Evolutionary conservation across 1,140 invertebrate species (phyloP).

Genomic region (Pseudobourletiella spinata): DNA sequence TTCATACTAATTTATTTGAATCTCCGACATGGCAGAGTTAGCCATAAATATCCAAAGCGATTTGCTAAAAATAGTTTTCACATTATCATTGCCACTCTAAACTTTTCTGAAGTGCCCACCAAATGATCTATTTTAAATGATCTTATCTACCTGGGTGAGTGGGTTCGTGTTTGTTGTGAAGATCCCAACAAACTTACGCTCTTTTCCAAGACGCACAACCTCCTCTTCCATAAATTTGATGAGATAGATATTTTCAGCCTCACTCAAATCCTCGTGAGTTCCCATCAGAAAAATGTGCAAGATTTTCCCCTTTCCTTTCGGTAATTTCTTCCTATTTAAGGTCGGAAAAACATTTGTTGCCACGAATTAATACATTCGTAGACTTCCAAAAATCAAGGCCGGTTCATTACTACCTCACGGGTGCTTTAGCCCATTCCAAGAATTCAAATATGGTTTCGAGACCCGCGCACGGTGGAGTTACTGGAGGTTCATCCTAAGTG

Average conservation of each 20-base stretch:
- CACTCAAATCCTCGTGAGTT: constrained; percentile 51
- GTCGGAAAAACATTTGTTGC: too few species aligned
- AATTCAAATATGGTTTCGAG: constrained; percentile 66
- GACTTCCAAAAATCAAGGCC: too few species aligned
- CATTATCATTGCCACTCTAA: too few species aligned
- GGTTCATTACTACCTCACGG: too few species aligned
- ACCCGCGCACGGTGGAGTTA: constrained; percentile 43
- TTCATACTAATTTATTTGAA: constrained; percentile 68
- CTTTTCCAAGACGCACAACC: constrained; percentile 54
- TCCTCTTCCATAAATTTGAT: constrained; percentile 69
- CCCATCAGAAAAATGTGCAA: constrained; percentile 80
- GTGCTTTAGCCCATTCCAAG: constrained; percentile 61
- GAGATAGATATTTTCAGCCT: constrained; percentile 63
- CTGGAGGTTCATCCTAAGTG: constrained; percentile 61
- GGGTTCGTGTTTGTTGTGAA: constrained; percentile 79
- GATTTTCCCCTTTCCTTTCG: constrained; percentile 57
- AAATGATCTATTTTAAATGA: too few species aligned
- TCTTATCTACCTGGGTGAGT: constrained; percentile 70
- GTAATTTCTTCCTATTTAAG: constrained; percentile 49
- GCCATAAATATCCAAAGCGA: constrained; percentile 54
- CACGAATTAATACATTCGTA: too few species aligned
- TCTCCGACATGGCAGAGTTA: constrained; percentile 66
- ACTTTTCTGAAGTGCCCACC: too few species aligned
- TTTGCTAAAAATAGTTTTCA: constrained; percentile 10
- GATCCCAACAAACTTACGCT: constrained; percentile 57